Evolutionary conservation across 2,797 vertebrate species (phyloP).

Genomic region (Lithobates pipiens): DNA sequence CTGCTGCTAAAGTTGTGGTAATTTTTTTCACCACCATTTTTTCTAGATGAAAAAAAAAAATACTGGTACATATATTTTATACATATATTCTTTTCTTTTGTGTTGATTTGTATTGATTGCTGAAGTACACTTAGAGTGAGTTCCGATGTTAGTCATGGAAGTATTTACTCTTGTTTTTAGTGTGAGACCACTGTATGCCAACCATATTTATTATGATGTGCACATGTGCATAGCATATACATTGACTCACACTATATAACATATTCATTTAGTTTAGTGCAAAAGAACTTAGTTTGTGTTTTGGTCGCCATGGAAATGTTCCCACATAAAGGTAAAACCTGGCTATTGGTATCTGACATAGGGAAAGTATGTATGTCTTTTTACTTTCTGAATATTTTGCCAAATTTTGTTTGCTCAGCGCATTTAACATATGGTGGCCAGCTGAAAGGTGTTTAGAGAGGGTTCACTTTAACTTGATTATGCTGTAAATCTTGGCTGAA

Average conservation of each 20-base stretch:
- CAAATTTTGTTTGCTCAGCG: conserved; percentile 37
- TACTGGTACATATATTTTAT: too few relatives aligned
- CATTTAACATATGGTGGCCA: conserved; percentile 51
- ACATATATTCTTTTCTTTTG: background rate
- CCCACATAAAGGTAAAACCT: conserved; percentile 37
- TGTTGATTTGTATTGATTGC: background rate
- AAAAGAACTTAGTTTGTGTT: conserved; percentile 43
- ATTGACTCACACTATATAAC: conserved; percentile 28
- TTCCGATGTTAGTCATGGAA: conserved; percentile 3
- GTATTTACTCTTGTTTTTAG: background rate
- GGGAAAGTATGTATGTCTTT: conserved; percentile 22
- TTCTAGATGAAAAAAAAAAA: too few relatives aligned
- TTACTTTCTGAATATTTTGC: conserved; percentile 45
- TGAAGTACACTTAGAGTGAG: background rate
- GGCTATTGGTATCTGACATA: conserved; percentile 3
- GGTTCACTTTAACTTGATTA: conserved; percentile 18
- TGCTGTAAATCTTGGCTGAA: conserved; percentile 25
- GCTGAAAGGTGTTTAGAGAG: conserved; percentile 48
- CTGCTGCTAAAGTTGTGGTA: too few relatives aligned
- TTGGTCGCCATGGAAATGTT: conserved; percentile 35
- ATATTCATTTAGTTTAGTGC: conserved; percentile 10
- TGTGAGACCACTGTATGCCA: background rate
- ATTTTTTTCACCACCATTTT: too few relatives aligned
- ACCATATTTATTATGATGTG: conserved; percentile 44
- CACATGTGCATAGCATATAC: conserved; percentile 21